Conservation (phyloP, 2,888 invertebrate genomes). For the Eupeodes latifasciatus region DNA sequence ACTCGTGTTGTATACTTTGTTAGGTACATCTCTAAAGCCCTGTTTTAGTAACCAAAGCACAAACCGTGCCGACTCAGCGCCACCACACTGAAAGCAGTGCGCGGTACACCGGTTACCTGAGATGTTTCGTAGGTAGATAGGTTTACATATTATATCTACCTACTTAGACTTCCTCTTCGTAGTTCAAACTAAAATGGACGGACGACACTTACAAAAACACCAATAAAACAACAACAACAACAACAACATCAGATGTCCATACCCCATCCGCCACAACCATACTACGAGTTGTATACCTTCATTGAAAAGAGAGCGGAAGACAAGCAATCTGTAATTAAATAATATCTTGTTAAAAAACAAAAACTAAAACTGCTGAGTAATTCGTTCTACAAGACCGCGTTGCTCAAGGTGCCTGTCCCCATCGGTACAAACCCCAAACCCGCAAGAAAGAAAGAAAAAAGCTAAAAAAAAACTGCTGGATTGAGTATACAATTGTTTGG, state of each 20-base stretch:
- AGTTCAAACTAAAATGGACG: conserved; percentile 53
- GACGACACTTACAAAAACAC: conserved; percentile 31
- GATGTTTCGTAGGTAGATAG: neutral
- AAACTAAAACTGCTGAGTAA: conserved; percentile 48
- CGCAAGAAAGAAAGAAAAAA: neutral
- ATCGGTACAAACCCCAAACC: neutral
- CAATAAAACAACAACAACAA: no score
- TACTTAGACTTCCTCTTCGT: conserved; percentile 53
- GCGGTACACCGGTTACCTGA: conserved; percentile 33
- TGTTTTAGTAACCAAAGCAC: conserved; percentile 9
- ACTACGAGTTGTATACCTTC: neutral
- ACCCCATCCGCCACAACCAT: neutral
- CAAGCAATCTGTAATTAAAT: conserved; percentile 62
- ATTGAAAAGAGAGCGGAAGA: conserved; percentile 50
- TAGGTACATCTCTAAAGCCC: neutral
- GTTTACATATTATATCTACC: neutral
- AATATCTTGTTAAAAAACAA: conserved; percentile 30
- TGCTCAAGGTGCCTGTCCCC: conserved; percentile 42
- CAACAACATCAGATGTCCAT: neutral
- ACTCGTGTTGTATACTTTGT: no score
- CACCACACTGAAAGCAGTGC: neutral
- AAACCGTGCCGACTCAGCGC: conserved; percentile 21
- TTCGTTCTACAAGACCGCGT: conserved; percentile 56
- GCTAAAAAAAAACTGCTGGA: neutral
- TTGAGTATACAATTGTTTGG: neutral